A percentile compares a stretch with the other conserved stretches of the same genome.
phyloP scores from a whole-genome alignment of 2,888 invertebrate genomes.

The Cataglyphis altisquamis region DNA sequence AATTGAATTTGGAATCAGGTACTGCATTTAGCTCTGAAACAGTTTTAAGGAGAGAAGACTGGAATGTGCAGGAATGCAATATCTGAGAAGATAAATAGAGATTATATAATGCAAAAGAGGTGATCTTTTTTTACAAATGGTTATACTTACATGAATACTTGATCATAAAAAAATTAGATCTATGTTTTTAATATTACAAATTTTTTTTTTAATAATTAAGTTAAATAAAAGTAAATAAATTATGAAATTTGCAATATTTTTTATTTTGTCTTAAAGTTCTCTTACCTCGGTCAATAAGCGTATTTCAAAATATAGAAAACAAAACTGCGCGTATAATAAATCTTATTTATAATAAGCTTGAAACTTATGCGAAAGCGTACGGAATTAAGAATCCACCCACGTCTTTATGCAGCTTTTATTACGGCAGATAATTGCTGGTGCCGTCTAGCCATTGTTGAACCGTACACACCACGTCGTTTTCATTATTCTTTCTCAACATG shows the following conservation, averaged over 20 bases:
- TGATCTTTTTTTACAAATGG: background rate
- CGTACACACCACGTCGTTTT: slow-evolving; percentile 23
- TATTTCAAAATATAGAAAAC: slow-evolving; percentile 5
- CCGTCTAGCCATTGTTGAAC: slow-evolving; percentile 3
- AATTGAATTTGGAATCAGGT: slow-evolving; percentile 1
- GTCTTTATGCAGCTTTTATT: slow-evolving; percentile 42
- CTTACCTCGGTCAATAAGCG: background rate
- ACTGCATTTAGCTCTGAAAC: background rate
- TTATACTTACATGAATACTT: background rate
- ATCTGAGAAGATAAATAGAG: background rate
- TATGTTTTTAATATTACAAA: background rate
- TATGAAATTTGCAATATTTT: too few species aligned
- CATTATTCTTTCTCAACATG: slow-evolving; percentile 56
- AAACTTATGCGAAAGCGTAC: slow-evolving; percentile 1
- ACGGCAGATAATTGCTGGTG: background rate
- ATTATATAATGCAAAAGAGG: background rate
- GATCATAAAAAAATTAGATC: background rate
- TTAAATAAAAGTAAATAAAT: background rate
- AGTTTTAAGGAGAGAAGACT: background rate
- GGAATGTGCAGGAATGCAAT: background rate
- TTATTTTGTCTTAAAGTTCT: background rate
- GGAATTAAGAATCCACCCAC: slow-evolving; percentile 37
- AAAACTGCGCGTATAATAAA: background rate
- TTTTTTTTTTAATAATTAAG: background rate
- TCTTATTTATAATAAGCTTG: slow-evolving; percentile 1